phyloP scores from a whole-genome alignment of 2,888 invertebrate genomes.

The Marasmarcha lunaedactyla region DNA sequence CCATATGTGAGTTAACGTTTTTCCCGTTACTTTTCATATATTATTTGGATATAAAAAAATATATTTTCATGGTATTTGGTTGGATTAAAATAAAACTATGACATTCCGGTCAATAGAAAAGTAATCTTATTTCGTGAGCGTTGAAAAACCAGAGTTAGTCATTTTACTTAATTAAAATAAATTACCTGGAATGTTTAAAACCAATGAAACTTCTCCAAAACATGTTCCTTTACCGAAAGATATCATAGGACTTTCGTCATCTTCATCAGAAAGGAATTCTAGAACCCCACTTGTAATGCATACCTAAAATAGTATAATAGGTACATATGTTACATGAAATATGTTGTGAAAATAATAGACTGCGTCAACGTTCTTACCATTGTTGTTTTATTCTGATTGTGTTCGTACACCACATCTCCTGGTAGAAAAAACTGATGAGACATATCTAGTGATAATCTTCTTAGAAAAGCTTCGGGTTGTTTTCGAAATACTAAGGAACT shows the following conservation, averaged over 20 bases:
- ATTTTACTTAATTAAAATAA: no score
- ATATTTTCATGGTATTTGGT: no score
- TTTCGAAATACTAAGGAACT: constrained; percentile 63
- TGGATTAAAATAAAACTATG: no score
- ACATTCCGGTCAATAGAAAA: no score
- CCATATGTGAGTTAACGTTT: no score
- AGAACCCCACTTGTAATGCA: constrained; percentile 60
- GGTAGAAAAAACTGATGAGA: constrained; percentile 64
- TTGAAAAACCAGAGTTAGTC: no score
- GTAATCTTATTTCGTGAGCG: no score
- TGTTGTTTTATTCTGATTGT: constrained; percentile 59
- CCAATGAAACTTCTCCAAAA: constrained; percentile 62
- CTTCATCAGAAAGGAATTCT: constrained; percentile 63
- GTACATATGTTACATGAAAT: background rate
- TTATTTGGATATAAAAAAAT: no score
- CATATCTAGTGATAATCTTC: constrained; percentile 61
- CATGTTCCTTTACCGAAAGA: constrained; percentile 62
- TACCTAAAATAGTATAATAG: constrained; percentile 29
- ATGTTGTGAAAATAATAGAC: background rate
- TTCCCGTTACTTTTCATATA: no score
- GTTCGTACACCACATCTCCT: constrained; percentile 60
- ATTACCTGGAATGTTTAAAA: constrained; percentile 56
- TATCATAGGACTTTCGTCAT: constrained; percentile 65
- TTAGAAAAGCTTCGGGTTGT: constrained; percentile 62
- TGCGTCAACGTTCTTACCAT: constrained; percentile 44